Conservation (phyloP, 2,888 invertebrate genomes). For the Cantharis flavilabris region DNA sequence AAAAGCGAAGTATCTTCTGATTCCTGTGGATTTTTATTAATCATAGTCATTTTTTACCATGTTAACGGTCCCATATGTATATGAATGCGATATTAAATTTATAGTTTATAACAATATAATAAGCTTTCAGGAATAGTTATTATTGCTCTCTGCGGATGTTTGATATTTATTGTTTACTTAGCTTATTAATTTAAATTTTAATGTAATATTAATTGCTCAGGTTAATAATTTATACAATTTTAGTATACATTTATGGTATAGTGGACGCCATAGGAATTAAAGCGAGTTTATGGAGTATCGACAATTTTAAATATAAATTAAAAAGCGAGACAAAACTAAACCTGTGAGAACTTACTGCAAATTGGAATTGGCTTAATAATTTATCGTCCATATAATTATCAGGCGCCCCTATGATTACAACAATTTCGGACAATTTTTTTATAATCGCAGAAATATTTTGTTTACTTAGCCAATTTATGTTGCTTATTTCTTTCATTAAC, state of each 20-base stretch:
- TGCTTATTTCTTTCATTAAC: neutral
- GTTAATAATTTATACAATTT: too few species aligned
- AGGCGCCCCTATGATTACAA: conserved; percentile 38
- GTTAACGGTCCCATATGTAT: neutral
- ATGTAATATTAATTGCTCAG: too few species aligned
- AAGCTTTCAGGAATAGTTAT: too few species aligned
- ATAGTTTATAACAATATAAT: too few species aligned
- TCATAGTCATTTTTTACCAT: neutral
- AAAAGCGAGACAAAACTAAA: neutral
- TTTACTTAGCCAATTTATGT: neutral
- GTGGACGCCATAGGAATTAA: neutral
- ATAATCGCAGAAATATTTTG: neutral
- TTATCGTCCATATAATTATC: conserved; percentile 37
- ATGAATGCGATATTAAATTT: neutral
- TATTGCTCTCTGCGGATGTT: too few species aligned
- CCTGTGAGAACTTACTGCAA: neutral
- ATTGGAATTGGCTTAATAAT: neutral
- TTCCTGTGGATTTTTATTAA: neutral
- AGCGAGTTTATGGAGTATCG: neutral
- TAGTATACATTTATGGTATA: neutral
- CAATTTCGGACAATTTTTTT: conserved; percentile 26
- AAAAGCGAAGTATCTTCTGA: neutral
- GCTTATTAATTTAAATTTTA: too few species aligned
- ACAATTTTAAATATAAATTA: neutral
- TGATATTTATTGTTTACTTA: too few species aligned